Evolutionary conservation across 2,888 invertebrate species (phyloP).

Genomic region (Andrena trimmerana): DNA sequence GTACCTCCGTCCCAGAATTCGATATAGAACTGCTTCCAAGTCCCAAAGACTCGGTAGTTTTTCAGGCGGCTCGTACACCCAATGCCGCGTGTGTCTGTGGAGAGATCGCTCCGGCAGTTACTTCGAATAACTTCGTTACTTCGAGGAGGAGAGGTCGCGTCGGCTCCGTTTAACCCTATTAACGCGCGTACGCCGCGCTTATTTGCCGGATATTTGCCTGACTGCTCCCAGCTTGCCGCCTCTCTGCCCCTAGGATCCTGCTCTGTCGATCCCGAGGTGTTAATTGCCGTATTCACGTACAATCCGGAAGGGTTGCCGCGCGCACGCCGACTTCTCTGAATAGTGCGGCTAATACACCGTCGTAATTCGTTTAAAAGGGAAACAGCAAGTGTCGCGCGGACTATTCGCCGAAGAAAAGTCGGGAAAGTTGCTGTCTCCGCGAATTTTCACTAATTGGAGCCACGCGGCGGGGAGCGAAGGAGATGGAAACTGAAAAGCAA

Average conservation of each 20-base stretch:
- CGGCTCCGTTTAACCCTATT: constrained; percentile 80
- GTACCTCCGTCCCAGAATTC: background rate
- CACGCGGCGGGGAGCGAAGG: background rate
- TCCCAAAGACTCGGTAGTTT: background rate
- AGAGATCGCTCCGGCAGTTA: constrained; percentile 66
- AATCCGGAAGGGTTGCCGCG: constrained; percentile 80
- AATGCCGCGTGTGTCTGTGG: constrained; percentile 28
- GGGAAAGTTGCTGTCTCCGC: constrained; percentile 38
- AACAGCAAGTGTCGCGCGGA: constrained; percentile 68
- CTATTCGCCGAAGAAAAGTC: constrained; percentile 67
- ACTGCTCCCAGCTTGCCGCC: constrained; percentile 46
- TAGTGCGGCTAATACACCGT: constrained; percentile 84
- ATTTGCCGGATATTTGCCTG: constrained; percentile 73
- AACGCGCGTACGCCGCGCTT: constrained; percentile 79
- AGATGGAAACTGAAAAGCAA: constrained; percentile 16
- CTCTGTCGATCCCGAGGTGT: constrained; percentile 78
- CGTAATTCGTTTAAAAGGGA: constrained; percentile 81
- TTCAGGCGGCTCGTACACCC: background rate
- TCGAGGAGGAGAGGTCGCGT: constrained; percentile 57
- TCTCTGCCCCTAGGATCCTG: constrained; percentile 55
- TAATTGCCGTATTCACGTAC: constrained; percentile 83
- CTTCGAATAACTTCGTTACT: constrained; percentile 79
- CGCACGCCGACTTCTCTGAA: constrained; percentile 79
- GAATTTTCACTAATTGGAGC: constrained; percentile 38
- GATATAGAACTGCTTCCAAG: background rate